phyloP scores from a whole-genome alignment of 2,113 vertebrate genomes.

The Pagrus major region DNA sequence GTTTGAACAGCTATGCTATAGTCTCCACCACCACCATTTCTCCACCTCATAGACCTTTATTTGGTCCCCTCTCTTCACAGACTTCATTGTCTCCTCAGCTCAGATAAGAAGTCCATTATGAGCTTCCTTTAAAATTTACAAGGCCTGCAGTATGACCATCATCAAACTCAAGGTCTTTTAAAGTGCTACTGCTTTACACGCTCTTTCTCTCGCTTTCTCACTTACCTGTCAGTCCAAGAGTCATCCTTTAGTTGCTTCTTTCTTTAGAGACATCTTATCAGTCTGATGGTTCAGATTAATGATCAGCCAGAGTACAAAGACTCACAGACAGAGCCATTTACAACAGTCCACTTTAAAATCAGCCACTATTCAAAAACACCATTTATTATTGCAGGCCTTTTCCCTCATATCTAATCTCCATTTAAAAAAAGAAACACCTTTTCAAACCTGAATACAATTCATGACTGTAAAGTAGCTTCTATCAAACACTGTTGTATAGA shows the following conservation, averaged over 20 bases:
- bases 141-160: constrained; percentile 54
- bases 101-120: constrained; percentile 73
- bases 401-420: constrained; percentile 45
- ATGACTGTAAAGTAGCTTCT: constrained; percentile 8
- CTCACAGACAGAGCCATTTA: constrained; percentile 65
- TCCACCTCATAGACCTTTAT: constrained; percentile 51
- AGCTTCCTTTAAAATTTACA: constrained; percentile 68
- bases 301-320: constrained; percentile 73
- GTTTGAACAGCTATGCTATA: constrained; percentile 34
- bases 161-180: constrained; percentile 73
- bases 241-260: constrained; percentile 45
- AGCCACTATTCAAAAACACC: constrained; percentile 51
- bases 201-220: constrained; percentile 10
- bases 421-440: constrained; percentile 12
- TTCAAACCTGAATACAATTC: constrained; percentile 20
- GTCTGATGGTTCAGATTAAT: constrained; percentile 75
- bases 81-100: constrained; percentile 58
- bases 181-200: constrained; percentile 22
- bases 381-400: constrained; percentile 40
- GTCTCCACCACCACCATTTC: constrained; percentile 7
- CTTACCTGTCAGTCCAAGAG: constrained; percentile 32
- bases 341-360: constrained; percentile 52
- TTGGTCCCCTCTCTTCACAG: constrained; percentile 36
- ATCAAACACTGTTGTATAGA: constrained; percentile 28
- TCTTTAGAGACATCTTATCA: constrained; percentile 72